Base-by-base conservation (phyloP, 2,888 invertebrate genomes). In the Chrysolina oricalcia region DNA sequence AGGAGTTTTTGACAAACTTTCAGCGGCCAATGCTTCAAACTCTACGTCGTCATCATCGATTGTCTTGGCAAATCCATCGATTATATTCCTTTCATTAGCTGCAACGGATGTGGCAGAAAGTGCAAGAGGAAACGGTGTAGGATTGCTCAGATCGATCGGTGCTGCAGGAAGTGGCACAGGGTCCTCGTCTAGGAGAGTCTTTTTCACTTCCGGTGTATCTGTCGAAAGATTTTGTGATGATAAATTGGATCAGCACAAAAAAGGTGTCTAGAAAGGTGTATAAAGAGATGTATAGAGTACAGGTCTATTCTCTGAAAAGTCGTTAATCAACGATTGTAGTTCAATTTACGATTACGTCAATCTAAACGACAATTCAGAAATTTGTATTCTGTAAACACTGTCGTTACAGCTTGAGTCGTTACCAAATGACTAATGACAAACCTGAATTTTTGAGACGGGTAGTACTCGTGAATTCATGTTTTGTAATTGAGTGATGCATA, bases 1-100 rank as follows among this genome's bases (percentile, higher is more conserved):
- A 23, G 77, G 90, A 76, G 90, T 88, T 85, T 93, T 93, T 2
- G 90, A 90, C 81, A 95, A 89, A 27, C 95, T 95, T 88, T 95
- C 94, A n/a, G 93, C 92, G 19, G 95, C 95, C 90, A 95, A 87
- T 84, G 92, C 91, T 43, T 94, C 93, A 87, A 96, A 95, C 88
- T 95, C 95, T 84, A 94, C 94, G 84, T 94, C 92, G 83, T 94
- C 92, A 80, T 93, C 92, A 66, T 91, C 90, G 72, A 90, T 90
- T 41, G 82, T 82, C 59, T 76, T 78, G 77, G 81, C 93, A 83
- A 92, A 92, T 81, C 92, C 81, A 67, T 89, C 86, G 73, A 86
- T 80, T 66, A 83, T 75, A 66, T 81, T 80, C 41, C 76, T 76
- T 83, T 84, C 69, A n/a, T 66, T 66, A 72, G 83, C 78, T 50